phyloP scores from a whole-genome alignment of 2,113 vertebrate species.

The Gavia stellata region DNA sequence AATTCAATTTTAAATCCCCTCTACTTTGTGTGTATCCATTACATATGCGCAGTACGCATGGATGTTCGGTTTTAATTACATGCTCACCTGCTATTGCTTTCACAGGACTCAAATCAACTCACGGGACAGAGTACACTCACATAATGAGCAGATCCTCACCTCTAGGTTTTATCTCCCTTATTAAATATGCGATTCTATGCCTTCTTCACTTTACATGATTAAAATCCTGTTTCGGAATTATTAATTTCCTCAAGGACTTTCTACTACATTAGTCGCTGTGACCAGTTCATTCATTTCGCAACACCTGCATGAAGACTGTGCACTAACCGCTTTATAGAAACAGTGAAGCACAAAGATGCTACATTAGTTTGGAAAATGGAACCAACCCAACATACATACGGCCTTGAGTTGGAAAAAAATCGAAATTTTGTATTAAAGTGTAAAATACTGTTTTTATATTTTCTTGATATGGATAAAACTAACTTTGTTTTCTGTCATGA shows the following conservation, averaged over 20 bases:
- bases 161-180: neutral
- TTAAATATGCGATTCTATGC: neutral
- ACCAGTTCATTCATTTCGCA: neutral
- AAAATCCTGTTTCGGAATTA: neutral
- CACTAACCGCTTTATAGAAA: neutral
- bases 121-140: neutral
- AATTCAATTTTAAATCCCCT: neutral
- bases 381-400: neutral
- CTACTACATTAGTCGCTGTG: neutral
- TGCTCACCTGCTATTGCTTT: neutral
- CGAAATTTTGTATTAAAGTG: neutral
- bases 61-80: neutral
- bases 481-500: neutral
- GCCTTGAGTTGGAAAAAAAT: neutral
- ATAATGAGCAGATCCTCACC: neutral
- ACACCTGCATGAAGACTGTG: neutral
- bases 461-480: neutral
- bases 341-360: neutral
- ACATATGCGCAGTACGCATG: rapidly evolving
- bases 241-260: neutral
- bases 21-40: neutral
- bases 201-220: neutral
- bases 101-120: neutral
- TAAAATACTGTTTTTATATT: neutral
- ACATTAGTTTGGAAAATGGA: neutral